Conservation (phyloP, 2,797 vertebrate genomes). For the Potorous gilbertii region DNA sequence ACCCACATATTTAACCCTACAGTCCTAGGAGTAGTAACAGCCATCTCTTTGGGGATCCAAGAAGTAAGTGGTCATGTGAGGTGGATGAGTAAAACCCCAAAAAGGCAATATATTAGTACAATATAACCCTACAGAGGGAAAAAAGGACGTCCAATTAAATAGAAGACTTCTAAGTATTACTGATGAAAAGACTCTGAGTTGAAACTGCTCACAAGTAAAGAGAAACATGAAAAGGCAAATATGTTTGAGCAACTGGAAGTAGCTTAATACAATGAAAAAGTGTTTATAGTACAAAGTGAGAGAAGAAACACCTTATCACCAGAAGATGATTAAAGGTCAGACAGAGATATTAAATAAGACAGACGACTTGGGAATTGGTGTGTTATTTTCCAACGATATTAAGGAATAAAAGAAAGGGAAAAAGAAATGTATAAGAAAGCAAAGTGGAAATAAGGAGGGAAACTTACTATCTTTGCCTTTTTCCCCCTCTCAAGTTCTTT, state of each 20-base stretch:
- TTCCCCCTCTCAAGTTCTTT: too few species aligned
- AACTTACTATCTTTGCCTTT: too few species aligned
- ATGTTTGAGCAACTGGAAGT: neutral
- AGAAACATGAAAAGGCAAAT: neutral
- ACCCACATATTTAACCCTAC: neutral
- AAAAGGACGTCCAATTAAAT: neutral
- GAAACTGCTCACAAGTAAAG: neutral
- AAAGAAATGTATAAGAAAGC: neutral
- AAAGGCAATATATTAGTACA: neutral
- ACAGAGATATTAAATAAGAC: neutral
- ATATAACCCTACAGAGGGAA: neutral
- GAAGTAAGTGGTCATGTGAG: neutral
- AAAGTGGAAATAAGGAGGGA: neutral
- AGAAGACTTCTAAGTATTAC: neutral
- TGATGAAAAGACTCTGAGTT: neutral
- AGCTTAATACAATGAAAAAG: neutral
- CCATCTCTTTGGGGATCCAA: neutral
- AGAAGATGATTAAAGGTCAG: neutral
- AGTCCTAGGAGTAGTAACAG: neutral
- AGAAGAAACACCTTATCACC: neutral
- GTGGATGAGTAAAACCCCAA: neutral
- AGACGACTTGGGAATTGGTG: neutral
- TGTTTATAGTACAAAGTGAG: neutral
- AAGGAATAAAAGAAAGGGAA: neutral
- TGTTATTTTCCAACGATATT: neutral